Evolutionary conservation across 2,113 vertebrate genomes (phyloP).

Genomic region (Microtus pennsylvanicus): DNA sequence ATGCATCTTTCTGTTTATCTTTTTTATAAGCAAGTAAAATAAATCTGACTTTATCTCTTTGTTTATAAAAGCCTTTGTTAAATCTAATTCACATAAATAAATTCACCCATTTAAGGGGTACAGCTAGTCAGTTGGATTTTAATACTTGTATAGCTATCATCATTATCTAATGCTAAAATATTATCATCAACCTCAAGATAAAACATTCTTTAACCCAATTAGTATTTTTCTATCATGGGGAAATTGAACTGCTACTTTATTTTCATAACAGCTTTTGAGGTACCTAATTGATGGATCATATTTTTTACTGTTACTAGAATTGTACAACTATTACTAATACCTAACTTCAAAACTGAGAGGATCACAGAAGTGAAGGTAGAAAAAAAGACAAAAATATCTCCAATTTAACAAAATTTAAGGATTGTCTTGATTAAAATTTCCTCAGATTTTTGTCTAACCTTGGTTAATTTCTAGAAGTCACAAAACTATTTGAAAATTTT

Average conservation of each 20-base stretch:
- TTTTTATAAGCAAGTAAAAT: neutral
- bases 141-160: neutral
- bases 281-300: neutral
- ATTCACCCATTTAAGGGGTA: neutral
- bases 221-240: neutral
- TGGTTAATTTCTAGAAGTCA: neutral
- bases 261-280: neutral
- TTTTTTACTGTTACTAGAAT: neutral
- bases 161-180: neutral
- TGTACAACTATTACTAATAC: neutral
- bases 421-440: neutral
- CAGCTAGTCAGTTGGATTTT: neutral
- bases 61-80: neutral
- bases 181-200: neutral
- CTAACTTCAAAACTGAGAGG: neutral
- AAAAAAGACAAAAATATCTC: neutral
- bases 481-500: constrained; percentile 1
- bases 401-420: neutral
- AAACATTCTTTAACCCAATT: neutral
- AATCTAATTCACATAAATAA: neutral
- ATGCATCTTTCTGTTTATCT: neutral
- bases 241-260: neutral
- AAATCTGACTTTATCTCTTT: neutral
- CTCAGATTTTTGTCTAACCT: neutral
- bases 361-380: neutral